A percentile compares a stretch with the other conserved stretches of the same genome.
phyloP scores from a whole-genome alignment of 2,113 vertebrate species.

The Alligator mississippiensis region DNA sequence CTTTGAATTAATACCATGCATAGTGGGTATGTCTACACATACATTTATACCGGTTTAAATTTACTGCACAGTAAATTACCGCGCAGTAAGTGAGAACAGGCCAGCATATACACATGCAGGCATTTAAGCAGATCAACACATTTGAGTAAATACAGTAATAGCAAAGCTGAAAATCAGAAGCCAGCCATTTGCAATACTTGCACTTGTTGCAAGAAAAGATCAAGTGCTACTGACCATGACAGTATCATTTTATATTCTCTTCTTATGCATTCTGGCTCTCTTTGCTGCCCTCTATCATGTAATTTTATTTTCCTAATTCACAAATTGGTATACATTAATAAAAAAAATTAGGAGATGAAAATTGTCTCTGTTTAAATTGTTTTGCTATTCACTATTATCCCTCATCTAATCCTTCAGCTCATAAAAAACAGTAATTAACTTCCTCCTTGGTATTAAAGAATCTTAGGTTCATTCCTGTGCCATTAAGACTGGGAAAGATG shows the following conservation, averaged over 20 bases:
- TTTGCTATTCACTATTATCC: slow-evolving; percentile 13
- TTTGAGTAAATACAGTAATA: not conserved
- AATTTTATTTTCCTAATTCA: slow-evolving; percentile 38
- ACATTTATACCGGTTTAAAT: too few species aligned
- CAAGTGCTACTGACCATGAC: slow-evolving; percentile 30
- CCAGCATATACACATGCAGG: not conserved
- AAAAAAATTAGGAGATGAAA: slow-evolving; percentile 27
- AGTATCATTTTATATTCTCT: not conserved
- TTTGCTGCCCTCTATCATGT: slow-evolving; percentile 3
- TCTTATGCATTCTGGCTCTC: slow-evolving; percentile 31
- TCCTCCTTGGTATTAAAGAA: slow-evolving; percentile 35
- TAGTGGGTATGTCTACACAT: too few species aligned
- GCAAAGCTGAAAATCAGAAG: slow-evolving; percentile 27
- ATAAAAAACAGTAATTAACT: slow-evolving; percentile 56
- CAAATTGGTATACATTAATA: slow-evolving; percentile 40
- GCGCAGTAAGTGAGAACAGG: too few species aligned
- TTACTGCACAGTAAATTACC: too few species aligned
- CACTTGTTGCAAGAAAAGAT: slow-evolving; percentile 47
- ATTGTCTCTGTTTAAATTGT: slow-evolving; percentile 3
- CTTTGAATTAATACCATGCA: too few species aligned
- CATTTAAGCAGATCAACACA: not conserved
- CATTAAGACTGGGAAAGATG: not conserved
- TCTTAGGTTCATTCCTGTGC: slow-evolving; percentile 62
- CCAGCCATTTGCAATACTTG: not conserved
- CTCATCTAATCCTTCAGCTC: slow-evolving; percentile 60